Base-by-base conservation (phyloP, 1,140 invertebrate genomes). In the Calycopis cecrops region DNA sequence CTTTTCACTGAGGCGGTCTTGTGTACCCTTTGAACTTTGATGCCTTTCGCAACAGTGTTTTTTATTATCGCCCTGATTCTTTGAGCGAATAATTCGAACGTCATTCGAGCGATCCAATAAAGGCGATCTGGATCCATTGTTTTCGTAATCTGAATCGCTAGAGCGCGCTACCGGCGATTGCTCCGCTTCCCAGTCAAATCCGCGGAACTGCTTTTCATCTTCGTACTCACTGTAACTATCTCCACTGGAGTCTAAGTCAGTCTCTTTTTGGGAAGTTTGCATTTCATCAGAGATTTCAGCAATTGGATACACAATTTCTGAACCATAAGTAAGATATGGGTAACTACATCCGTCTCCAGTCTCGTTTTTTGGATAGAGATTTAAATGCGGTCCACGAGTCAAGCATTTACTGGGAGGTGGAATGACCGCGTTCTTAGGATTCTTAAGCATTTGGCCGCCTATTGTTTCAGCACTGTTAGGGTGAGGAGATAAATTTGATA, bases 221-320 rank as follows among this genome's bases (percentile, higher is more conserved):
- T 91, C 90, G 59, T 89, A 91, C 66, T 89, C 87, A 66, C 84
- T 87, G 48, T 88, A 87, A 61, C 86, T 88, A 60, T 82, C 85
- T 10, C 87, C 87, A 48, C 82, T 81, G 1, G 90, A 90, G 59
- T 91, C 92, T 37, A 90, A 76, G 67, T 91, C 89, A 0, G 91
- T 89, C 69, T 92, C 89, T 40, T 92, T 92, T 68, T 92, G 92
- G 0, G 91, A 92, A 33, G 92, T 92, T 62, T 91, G 90, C 86
- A 93, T 94, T 81, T 95, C 94, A 73, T 95, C 94, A 14, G 92
- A 93, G 72, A 95, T 93, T 85, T 96, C 94, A 3, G 92, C 94
- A 69, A 96, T 95, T 1, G 94, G 93, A 83, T 95, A 94, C 0
- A 95, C 94, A 17, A 94, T 93, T 74, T 94, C 93, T 37, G 92